phyloP scores from a whole-genome alignment of 2,797 vertebrate species.

The Coranthus polyacanthus region DNA sequence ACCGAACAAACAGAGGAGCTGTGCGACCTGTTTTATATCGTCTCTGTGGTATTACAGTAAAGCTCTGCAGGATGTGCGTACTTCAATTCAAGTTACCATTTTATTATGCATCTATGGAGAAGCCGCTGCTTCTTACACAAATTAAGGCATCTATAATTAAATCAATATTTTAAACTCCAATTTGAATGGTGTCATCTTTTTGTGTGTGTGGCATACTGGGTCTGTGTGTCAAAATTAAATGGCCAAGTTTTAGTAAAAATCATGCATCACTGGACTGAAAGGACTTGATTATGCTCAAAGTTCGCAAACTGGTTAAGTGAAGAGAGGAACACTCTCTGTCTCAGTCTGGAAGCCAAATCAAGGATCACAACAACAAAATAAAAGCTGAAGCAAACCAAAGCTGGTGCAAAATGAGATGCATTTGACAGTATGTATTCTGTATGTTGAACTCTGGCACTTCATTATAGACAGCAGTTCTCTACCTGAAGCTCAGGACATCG shows the following conservation, averaged over 20 bases:
- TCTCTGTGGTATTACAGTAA: background rate
- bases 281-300: background rate
- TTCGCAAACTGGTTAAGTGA: conserved; percentile 8
- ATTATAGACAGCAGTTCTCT: conserved; percentile 43
- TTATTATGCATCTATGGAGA: background rate
- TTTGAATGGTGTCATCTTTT: background rate
- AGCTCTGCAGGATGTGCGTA: conserved; percentile 7
- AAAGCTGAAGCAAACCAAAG: conserved; percentile 59
- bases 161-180: background rate
- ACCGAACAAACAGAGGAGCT: conserved; percentile 24
- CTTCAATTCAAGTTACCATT: no score
- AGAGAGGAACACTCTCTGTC: background rate
- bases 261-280: conserved; percentile 42
- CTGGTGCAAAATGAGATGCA: conserved; percentile 69
- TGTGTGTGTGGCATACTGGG: background rate
- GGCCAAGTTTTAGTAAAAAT: conserved; percentile 36
- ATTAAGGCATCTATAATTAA: background rate
- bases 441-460: conserved; percentile 72
- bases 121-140: no score
- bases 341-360: conserved; percentile 28
- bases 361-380: conserved; percentile 31
- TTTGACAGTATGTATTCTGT: conserved; percentile 75
- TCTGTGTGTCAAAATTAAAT: background rate
- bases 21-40: background rate
- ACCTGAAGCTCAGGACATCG: conserved; percentile 41